Conservation (phyloP, 1,140 invertebrate genomes). For the Cherax destructor region DNA sequence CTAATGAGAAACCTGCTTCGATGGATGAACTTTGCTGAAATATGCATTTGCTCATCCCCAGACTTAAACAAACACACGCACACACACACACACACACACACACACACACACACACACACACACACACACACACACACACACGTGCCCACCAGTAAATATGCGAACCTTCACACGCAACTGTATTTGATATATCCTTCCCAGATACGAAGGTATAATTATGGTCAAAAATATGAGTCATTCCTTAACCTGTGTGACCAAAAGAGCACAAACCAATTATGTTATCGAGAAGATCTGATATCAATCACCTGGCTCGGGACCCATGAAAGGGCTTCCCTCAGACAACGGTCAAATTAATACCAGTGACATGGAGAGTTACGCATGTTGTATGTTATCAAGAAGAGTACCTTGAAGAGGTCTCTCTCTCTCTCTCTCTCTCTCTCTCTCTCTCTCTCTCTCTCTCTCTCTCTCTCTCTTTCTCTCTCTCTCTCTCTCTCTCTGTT, state of each 20-base stretch:
- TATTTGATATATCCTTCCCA: too few species aligned
- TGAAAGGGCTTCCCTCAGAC: background rate
- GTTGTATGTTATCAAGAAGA: background rate
- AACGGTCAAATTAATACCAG: background rate
- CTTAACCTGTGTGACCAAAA: background rate
- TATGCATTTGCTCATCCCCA: background rate
- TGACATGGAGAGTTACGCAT: background rate
- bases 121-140: constrained; percentile 1
- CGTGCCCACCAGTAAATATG: background rate
- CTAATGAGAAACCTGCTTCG: too few species aligned
- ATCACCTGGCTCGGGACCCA: background rate
- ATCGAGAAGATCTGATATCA: background rate
- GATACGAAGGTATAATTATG: background rate
- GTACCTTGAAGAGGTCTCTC: background rate
- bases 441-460: too few species aligned
- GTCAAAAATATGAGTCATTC: background rate
- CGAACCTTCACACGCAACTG: too few species aligned
- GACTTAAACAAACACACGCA: background rate
- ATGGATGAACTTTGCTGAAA: too few species aligned
- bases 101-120: constrained; percentile 5
- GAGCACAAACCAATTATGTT: background rate
- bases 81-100: constrained; percentile 6
- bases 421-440: too few species aligned
- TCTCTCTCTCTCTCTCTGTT: too few species aligned
- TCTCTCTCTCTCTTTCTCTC: too few species aligned